phyloP scores from a whole-genome alignment of 2,797 vertebrate species.

The Phalanger gymnotis region DNA sequence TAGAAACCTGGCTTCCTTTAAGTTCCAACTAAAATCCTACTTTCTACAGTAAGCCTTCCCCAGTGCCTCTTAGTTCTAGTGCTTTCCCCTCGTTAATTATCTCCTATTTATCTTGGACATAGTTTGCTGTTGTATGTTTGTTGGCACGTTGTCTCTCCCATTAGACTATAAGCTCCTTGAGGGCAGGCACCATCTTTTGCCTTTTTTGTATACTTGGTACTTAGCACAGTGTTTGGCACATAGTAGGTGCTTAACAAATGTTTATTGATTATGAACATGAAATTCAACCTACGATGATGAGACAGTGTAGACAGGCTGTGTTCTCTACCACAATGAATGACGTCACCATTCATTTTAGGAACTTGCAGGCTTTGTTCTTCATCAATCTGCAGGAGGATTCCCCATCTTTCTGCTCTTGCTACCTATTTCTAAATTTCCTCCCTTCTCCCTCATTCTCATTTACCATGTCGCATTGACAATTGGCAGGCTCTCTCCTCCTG shows the following conservation, averaged over 20 bases:
- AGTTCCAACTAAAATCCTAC: not conserved
- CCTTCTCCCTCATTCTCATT: slow-evolving; percentile 40
- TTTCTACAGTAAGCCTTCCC: not conserved
- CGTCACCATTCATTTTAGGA: slow-evolving; percentile 32
- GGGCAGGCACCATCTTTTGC: too few species aligned
- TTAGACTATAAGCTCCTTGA: too few species aligned
- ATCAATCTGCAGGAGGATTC: slow-evolving; percentile 17
- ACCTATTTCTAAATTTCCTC: slow-evolving; percentile 55
- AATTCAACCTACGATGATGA: not conserved
- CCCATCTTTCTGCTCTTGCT: slow-evolving; percentile 47
- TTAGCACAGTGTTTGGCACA: too few species aligned
- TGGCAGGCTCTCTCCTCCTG: slow-evolving; percentile 47
- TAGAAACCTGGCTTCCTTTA: not conserved
- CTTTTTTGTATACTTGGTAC: too few species aligned
- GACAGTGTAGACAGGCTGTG: not conserved
- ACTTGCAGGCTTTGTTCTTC: slow-evolving; percentile 48
- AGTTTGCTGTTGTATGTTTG: too few species aligned
- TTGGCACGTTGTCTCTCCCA: too few species aligned
- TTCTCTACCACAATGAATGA: not conserved
- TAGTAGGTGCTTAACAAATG: too few species aligned
- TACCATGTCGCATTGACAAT: slow-evolving; percentile 56
- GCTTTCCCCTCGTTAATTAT: too few species aligned
- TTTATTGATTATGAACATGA: too few species aligned
- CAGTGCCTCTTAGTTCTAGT: too few species aligned
- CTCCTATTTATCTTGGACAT: too few species aligned